These are phyloP conservation scores for Drosophila nikananu DNA, from an alignment of 1,140 invertebrate species.

Conservation along the genomic window DNA sequence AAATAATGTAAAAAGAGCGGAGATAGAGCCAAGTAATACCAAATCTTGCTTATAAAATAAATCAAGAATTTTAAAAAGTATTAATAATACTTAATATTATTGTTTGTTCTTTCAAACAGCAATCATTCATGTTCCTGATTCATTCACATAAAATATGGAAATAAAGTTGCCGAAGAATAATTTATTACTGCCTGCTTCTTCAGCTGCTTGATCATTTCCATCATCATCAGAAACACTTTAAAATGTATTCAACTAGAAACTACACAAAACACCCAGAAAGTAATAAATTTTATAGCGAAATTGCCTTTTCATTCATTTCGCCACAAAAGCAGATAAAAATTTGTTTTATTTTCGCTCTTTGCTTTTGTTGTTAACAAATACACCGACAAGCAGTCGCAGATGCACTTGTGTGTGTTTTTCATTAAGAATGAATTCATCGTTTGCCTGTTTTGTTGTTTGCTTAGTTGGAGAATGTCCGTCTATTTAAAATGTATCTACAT, in stretches of 20 bases:
- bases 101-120: neutral
- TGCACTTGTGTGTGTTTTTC: slow-evolving; percentile 46
- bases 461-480: slow-evolving; percentile 35
- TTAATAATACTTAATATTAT: too few relatives aligned
- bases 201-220: slow-evolving; percentile 23
- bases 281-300: slow-evolving; percentile 72
- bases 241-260: slow-evolving; percentile 49
- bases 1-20: neutral
- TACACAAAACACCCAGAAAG: slow-evolving; percentile 45
- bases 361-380: slow-evolving; percentile 46
- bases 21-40: neutral
- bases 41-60: neutral
- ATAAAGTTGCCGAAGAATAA: slow-evolving; percentile 18
- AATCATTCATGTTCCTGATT: neutral
- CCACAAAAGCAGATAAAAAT: slow-evolving; percentile 66
- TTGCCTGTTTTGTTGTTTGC: slow-evolving; percentile 32
- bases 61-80: neutral
- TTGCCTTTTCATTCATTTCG: slow-evolving; percentile 76
- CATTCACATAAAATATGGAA: slow-evolving; percentile 15
- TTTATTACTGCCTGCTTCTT: slow-evolving; percentile 13
- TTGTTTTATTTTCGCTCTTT: slow-evolving; percentile 28
- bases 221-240: slow-evolving; percentile 32
- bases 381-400: slow-evolving; percentile 8
- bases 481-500: slow-evolving; percentile 14
- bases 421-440: slow-evolving; percentile 77